Percentiles rank a stretch among this genome's conserved stretches.
Conservation (phyloP, 1,140 invertebrate genomes). For the Goniozus legneri region DNA sequence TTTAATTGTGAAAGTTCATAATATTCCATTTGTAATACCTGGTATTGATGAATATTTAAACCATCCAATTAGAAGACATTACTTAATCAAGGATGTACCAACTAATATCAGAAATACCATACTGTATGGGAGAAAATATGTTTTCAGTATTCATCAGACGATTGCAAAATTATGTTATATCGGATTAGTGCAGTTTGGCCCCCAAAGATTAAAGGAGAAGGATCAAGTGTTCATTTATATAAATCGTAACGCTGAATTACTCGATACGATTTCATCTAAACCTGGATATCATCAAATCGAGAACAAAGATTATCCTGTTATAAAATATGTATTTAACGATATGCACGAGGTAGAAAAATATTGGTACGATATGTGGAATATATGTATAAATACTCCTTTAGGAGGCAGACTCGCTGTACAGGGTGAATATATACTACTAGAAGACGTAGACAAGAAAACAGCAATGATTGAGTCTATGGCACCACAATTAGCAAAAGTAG, state of each 20-base stretch:
- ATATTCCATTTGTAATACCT: constrained; percentile 58
- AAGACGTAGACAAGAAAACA: constrained; percentile 54
- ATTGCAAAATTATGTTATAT: constrained; percentile 61
- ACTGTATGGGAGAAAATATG: constrained; percentile 62
- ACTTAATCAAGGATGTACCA: constrained; percentile 61
- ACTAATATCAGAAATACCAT: constrained; percentile 52
- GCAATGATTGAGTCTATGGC: constrained; percentile 50
- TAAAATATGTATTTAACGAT: constrained; percentile 58
- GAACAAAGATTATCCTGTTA: constrained; percentile 57
- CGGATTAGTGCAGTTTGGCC: constrained; percentile 71
- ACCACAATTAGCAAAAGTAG: constrained; percentile 49
- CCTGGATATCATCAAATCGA: constrained; percentile 64
- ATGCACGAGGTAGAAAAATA: constrained; percentile 63
- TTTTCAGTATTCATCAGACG: constrained; percentile 61
- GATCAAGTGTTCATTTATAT: constrained; percentile 71
- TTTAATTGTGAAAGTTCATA: constrained; percentile 67
- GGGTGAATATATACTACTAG: constrained; percentile 55
- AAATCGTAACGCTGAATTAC: constrained; percentile 60
- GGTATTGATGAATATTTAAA: constrained; percentile 61
- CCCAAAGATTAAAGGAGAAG: constrained; percentile 64
- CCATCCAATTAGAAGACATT: constrained; percentile 68
- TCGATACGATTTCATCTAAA: constrained; percentile 65
- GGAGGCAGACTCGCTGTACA: constrained; percentile 52
- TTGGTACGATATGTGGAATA: constrained; percentile 70
- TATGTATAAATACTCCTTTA: constrained; percentile 65